phyloP scores from a whole-genome alignment of 2,113 vertebrate genomes.

The Cyprinus carpio region DNA sequence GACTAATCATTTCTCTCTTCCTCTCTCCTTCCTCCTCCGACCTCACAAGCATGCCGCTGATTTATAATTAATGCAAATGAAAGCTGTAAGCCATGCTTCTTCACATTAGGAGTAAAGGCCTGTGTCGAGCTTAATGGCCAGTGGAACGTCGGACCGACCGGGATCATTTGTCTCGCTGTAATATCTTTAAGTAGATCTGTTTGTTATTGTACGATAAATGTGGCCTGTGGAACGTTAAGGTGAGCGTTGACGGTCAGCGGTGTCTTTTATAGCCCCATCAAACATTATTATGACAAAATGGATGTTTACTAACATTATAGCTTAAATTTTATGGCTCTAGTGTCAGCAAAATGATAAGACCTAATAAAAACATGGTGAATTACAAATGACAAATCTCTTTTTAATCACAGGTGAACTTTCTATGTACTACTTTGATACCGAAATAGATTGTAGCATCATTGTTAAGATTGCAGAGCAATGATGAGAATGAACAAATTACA shows the following conservation, averaged over 20 bases:
- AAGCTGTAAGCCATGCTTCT: conserved; percentile 90
- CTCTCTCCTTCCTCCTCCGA: conserved; percentile 68
- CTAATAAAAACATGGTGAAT: background rate
- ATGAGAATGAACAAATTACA: background rate
- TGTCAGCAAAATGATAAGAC: background rate
- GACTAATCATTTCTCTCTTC: conserved; percentile 88
- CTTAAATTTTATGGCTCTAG: conserved; percentile 5
- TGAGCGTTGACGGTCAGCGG: conserved; percentile 32
- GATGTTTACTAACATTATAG: conserved; percentile 42
- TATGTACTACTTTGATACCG: background rate
- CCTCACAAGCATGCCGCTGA: conserved; percentile 90
- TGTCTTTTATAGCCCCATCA: conserved; percentile 28
- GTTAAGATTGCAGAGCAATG: background rate
- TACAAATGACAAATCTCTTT: background rate
- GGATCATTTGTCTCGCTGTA: conserved; percentile 91
- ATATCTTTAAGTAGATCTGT: conserved; percentile 92
- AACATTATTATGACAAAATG: conserved; percentile 28
- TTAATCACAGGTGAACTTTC: background rate
- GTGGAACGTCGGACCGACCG: conserved; percentile 71
- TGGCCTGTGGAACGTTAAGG: background rate
- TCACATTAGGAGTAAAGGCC: conserved; percentile 83
- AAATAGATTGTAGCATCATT: background rate
- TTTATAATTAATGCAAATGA: conserved; percentile 95
- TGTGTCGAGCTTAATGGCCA: conserved; percentile 88
- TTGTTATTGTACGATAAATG: conserved; percentile 59